Percentiles rank a stretch among this genome's conserved stretches.
These are phyloP conservation scores for Anthopleura sola DNA, from an alignment of 64 coral and sea anemone species.

Conservation along the genomic window DNA sequence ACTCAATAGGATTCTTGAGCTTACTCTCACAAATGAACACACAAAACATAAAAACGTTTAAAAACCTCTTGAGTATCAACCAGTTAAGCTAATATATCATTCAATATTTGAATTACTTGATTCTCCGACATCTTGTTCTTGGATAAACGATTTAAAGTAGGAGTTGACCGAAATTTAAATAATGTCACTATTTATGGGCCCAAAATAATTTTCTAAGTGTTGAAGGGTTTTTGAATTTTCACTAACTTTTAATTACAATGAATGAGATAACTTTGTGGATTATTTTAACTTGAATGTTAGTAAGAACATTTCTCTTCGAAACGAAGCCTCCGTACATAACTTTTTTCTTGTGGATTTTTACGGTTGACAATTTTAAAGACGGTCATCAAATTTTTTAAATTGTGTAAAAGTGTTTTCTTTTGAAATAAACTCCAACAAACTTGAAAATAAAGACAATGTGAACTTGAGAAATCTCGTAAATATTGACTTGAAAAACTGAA, in stretches of 20 bases:
- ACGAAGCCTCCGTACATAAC: not conserved
- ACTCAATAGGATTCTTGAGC: not conserved
- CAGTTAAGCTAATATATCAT: not conserved
- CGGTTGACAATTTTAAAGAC: not conserved
- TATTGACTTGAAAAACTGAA: not conserved
- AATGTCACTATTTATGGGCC: not conserved
- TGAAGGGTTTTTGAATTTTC: not conserved
- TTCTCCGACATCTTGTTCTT: not conserved
- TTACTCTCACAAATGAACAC: not conserved
- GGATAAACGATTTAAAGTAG: not conserved
- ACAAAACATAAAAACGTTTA: not conserved
- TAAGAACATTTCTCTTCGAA: not conserved
- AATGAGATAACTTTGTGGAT: not conserved
- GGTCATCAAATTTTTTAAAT: conserved; percentile 4
- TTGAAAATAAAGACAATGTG: too few species aligned
- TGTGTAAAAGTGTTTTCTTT: conserved; percentile 5
- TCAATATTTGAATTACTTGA: not conserved
- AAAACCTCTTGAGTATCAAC: not conserved
- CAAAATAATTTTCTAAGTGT: not conserved
- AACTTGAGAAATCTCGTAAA: too few species aligned
- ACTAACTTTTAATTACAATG: not conserved
- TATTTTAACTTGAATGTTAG: too few species aligned
- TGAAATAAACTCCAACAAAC: not conserved
- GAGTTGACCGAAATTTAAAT: not conserved
- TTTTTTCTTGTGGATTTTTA: not conserved